Base-by-base conservation (phyloP, 2,888 invertebrate species). In the Spatulosminthurus flaviceps region DNA sequence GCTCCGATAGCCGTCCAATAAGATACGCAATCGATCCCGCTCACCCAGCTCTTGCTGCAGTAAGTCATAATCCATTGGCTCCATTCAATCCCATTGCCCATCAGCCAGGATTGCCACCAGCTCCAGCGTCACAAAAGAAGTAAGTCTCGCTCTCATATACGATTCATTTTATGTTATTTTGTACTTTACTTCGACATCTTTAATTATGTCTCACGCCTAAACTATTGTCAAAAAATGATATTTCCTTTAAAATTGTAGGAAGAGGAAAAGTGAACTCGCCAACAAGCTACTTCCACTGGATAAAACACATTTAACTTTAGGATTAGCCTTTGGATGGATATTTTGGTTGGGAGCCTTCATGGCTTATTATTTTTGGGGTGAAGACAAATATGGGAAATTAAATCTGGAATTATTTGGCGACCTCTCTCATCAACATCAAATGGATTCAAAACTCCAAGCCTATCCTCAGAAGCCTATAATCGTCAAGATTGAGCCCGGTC, bases 301-400 rank as follows among this genome's bases (percentile, higher is more conserved):
- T 43, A 84, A 84, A 79, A 82, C 80, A 11, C 13, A 81, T 1
- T 79, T 84, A 5, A 82, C 82, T 77, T 41, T 84, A 5, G 81
- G 81, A 5, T 80, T 85, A 80, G 80, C 81, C 7, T 80, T 82
- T 26, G 51, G 75, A 24, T 84, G 84, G 83, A 78, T 84, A 66
- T 83, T 85, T 43, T 84, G 84, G 83, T 34, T 82, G 43, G 77
- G 82, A 26, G 80, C 82, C 11, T 81, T 83, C 71, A 73, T 78
- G n/a, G 77, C 80, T 2, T 85, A 84, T 28, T 81, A 81, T 77
- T 79, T 80, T n/a, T 83, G 79, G 77, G 69, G 71, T 24, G 76
- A 69, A n/a, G 29, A 76, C 16, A 73, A 60, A n/a, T 64, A 26
- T 29, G 75, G 64, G 0, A 22, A 77, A 9, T 29, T 21, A 9